A percentile compares a stretch with the other conserved stretches of the same genome.
These are phyloP conservation scores for Taeniopygia guttata DNA, from an alignment of 2,797 vertebrate genomes.

Conservation along the genomic window DNA sequence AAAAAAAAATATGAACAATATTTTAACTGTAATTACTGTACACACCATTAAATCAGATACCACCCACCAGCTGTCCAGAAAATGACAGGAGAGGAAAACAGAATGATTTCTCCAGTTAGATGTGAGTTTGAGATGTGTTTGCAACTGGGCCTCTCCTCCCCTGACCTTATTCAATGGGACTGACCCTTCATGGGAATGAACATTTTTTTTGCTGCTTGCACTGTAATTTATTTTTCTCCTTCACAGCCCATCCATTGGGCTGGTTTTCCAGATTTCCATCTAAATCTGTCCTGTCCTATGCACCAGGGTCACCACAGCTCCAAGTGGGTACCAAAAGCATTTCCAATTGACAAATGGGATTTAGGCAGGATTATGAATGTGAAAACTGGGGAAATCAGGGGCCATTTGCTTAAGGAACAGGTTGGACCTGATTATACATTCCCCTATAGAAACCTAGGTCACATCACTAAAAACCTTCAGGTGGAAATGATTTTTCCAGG, in stretches of 20 bases:
- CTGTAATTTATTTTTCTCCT: slow-evolving; percentile 20
- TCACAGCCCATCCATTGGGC: neutral
- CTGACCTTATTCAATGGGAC: slow-evolving; percentile 1
- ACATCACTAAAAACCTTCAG: neutral
- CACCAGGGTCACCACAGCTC: neutral
- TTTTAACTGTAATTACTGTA: slow-evolving; percentile 68
- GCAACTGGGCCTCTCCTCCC: slow-evolving; percentile 21
- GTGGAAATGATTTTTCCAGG: neutral
- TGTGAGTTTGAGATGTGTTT: neutral
- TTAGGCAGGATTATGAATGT: neutral
- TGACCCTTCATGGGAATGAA: neutral
- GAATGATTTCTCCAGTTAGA: neutral
- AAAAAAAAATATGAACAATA: slow-evolving; percentile 52
- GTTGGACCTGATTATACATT: neutral
- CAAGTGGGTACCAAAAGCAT: neutral
- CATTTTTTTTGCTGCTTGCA: neutral
- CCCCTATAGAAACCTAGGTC: neutral
- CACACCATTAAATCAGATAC: slow-evolving; percentile 50
- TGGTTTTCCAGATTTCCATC: neutral
- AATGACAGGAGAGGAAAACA: slow-evolving; percentile 23
- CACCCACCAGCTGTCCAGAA: slow-evolving; percentile 57
- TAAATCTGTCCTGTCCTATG: neutral
- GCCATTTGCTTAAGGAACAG: neutral
- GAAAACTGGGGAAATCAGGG: neutral
- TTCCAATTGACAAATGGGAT: neutral